Evolutionary conservation across 1,140 invertebrate species (phyloP).

Genomic region (Kradibia gibbosae): DNA sequence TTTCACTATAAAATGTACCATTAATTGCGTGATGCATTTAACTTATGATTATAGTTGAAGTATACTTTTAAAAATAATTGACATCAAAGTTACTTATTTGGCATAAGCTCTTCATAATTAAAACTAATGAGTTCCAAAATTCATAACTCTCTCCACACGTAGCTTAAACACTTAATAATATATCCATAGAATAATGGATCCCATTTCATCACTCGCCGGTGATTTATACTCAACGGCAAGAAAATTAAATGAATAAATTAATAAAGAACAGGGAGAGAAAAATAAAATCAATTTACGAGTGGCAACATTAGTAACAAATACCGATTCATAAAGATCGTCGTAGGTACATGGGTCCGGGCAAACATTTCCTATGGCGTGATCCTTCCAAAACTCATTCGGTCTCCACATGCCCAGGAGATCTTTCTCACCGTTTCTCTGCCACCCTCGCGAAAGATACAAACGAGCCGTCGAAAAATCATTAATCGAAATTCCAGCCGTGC

Average conservation of each 20-base stretch:
- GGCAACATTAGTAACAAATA: background rate
- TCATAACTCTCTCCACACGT: background rate
- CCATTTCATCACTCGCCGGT: background rate
- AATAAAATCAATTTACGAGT: background rate
- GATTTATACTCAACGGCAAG: background rate
- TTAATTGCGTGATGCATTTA: too few species aligned
- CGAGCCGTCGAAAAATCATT: conserved; percentile 56
- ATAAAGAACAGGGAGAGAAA: background rate
- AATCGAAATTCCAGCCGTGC: conserved; percentile 56
- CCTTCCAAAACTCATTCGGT: background rate
- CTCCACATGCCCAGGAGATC: background rate
- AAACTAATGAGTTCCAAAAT: background rate
- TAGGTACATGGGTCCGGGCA: background rate
- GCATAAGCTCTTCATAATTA: background rate
- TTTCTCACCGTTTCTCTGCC: background rate
- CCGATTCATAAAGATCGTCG: background rate
- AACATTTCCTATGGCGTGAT: background rate
- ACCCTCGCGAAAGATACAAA: background rate
- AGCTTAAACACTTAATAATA: background rate
- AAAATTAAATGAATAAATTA: background rate
- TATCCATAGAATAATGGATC: background rate
- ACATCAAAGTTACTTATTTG: background rate
- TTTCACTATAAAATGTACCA: too few species aligned
- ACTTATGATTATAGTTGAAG: too few species aligned
- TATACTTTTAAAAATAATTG: too few species aligned